phyloP scores from a whole-genome alignment of 2,797 vertebrate species.

The Schizothorax lantsangensis region DNA sequence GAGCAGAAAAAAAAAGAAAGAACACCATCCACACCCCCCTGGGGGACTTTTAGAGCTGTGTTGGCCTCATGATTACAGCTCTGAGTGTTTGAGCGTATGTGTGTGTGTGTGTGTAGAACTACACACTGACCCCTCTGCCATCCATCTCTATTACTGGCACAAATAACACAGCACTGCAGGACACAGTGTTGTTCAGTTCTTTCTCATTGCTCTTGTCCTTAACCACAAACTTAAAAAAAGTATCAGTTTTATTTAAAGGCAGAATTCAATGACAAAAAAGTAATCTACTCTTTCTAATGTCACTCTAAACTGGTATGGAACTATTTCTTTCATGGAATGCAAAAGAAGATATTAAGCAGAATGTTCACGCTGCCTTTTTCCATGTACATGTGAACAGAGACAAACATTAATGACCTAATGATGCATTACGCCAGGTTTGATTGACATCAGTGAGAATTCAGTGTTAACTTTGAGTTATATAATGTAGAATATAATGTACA shows the following conservation, averaged over 20 bases:
- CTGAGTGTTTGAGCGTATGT: slow-evolving; percentile 12
- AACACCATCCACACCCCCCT: slow-evolving; percentile 42
- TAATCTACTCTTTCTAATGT: not conserved
- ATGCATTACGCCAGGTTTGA: not conserved
- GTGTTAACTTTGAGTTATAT: not conserved
- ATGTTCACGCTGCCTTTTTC: not conserved
- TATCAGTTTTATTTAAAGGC: slow-evolving; percentile 14
- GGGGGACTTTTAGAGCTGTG: slow-evolving; percentile 48
- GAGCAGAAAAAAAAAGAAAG: slow-evolving; percentile 25
- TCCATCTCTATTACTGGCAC: slow-evolving; percentile 42
- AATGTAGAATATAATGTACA: not conserved
- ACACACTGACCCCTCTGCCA: slow-evolving; percentile 43
- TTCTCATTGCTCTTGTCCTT: slow-evolving; percentile 41
- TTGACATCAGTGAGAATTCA: not conserved
- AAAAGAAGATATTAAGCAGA: not conserved
- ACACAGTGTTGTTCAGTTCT: slow-evolving; percentile 27
- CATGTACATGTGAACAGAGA: not conserved
- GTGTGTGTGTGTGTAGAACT: not conserved
- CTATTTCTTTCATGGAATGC: not conserved
- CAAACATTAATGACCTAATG: not conserved
- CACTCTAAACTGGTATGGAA: not conserved
- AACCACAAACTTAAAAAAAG: slow-evolving; percentile 25
- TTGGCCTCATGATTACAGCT: slow-evolving; percentile 53
- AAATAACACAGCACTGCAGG: slow-evolving; percentile 52
- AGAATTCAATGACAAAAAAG: not conserved